These are phyloP conservation scores for Falco columbarius DNA, from an alignment of 2,797 vertebrate genomes.

Conservation along the genomic window DNA sequence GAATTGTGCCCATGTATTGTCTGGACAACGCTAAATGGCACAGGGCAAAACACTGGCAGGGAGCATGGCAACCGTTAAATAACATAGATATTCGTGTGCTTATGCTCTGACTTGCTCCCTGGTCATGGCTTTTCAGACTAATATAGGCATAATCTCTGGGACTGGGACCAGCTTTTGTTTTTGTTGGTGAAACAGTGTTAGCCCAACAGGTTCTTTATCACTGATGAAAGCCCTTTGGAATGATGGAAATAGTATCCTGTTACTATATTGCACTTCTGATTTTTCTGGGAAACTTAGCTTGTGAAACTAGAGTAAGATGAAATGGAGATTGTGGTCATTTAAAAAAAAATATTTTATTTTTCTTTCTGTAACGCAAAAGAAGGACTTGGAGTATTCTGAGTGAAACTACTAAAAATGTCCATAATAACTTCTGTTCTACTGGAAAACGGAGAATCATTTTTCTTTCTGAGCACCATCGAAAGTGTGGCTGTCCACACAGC, in stretches of 20 bases:
- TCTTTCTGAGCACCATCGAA: slow-evolving; percentile 12
- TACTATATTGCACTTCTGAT: not conserved
- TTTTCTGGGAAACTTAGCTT: slow-evolving; percentile 28
- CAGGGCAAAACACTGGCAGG: not conserved
- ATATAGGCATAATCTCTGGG: not conserved
- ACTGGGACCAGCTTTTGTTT: not conserved
- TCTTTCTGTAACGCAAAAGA: not conserved
- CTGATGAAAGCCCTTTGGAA: not conserved
- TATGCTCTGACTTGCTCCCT: not conserved
- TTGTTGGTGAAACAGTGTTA: not conserved
- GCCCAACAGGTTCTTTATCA: not conserved
- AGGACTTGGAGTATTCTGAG: not conserved
- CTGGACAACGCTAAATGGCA: not conserved
- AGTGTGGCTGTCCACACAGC: slow-evolving; percentile 55
- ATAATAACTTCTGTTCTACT: not conserved
- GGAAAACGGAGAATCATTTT: slow-evolving; percentile 26
- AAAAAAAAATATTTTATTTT: not conserved
- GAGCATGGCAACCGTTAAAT: not conserved
- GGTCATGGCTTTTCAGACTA: not conserved
- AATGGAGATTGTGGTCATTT: not conserved
- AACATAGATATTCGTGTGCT: not conserved
- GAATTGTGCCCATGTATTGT: not conserved
- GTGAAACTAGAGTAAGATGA: slow-evolving; percentile 25
- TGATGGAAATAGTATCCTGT: slow-evolving; percentile 22
- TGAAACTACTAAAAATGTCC: not conserved